Evolutionary conservation across 2,113 vertebrate genomes (phyloP).

Genomic region (Syrrhaptes paradoxus): DNA sequence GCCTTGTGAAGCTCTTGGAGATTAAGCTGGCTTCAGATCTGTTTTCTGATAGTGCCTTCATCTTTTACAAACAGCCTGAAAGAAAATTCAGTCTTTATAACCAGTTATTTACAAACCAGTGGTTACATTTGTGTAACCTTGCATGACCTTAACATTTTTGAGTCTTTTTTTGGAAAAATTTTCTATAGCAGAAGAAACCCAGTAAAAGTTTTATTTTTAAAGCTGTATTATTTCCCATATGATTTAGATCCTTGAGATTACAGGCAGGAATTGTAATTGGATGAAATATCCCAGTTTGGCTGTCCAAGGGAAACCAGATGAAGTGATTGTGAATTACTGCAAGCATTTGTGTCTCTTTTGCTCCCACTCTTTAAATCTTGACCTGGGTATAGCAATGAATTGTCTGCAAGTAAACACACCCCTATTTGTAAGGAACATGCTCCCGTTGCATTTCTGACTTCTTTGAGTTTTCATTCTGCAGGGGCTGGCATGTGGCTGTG

Average conservation of each 20-base stretch:
- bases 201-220: neutral
- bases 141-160: neutral
- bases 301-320: neutral
- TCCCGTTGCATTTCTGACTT: neutral
- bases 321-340: neutral
- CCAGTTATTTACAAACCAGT: slow-evolving; percentile 24
- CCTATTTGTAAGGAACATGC: neutral
- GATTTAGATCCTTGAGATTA: neutral
- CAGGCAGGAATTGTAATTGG: neutral
- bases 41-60: slow-evolving; percentile 29
- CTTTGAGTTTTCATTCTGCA: neutral
- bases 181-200: neutral
- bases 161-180: neutral
- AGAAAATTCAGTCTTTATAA: slow-evolving; percentile 29
- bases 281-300: neutral
- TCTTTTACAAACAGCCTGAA: slow-evolving; percentile 18
- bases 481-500: neutral
- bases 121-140: neutral
- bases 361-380: neutral
- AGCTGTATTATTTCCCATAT: neutral
- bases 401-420: neutral
- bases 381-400: neutral
- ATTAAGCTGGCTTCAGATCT: slow-evolving; percentile 22
- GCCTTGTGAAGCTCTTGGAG: slow-evolving; percentile 7
- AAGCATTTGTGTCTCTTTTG: neutral